These are phyloP conservation scores for Trichomalopsis sarcophagae DNA, from an alignment of 1,140 invertebrate genomes.

Conservation along the genomic window DNA sequence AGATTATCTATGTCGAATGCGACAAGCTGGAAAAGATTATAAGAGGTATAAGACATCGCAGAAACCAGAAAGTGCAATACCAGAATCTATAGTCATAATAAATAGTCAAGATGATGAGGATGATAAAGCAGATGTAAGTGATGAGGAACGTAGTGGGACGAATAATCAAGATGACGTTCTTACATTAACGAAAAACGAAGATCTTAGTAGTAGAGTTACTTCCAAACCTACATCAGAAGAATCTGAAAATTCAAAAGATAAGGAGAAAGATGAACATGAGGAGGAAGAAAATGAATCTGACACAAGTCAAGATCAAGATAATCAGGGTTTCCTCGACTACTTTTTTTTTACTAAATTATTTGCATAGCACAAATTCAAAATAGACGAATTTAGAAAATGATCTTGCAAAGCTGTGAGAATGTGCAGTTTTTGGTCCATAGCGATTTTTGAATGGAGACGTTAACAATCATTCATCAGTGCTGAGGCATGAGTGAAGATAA, in stretches of 20 bases:
- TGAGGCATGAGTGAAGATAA: background rate
- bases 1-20: slow-evolving; percentile 73
- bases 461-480: background rate
- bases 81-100: slow-evolving; percentile 19
- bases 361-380: slow-evolving; percentile 55
- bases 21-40: slow-evolving; percentile 73
- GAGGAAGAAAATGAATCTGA: slow-evolving; percentile 53
- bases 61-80: slow-evolving; percentile 42
- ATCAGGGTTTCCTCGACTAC: slow-evolving; percentile 65
- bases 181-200: background rate
- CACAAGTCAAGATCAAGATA: slow-evolving; percentile 54
- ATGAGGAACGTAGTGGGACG: background rate
- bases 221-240: slow-evolving; percentile 13
- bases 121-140: background rate
- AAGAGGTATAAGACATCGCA: slow-evolving; percentile 65
- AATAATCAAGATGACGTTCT: background rate
- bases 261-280: slow-evolving; percentile 37
- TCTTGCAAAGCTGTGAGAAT: background rate
- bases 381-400: background rate
- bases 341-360: slow-evolving; percentile 69
- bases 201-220: slow-evolving; percentile 37
- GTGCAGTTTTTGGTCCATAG: background rate
- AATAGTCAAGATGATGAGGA: slow-evolving; percentile 1
- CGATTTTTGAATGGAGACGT: background rate
- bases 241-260: slow-evolving; percentile 25